Evolutionary conservation across 1,140 invertebrate species (phyloP).

Genomic region (Hypsibius dujardini): DNA sequence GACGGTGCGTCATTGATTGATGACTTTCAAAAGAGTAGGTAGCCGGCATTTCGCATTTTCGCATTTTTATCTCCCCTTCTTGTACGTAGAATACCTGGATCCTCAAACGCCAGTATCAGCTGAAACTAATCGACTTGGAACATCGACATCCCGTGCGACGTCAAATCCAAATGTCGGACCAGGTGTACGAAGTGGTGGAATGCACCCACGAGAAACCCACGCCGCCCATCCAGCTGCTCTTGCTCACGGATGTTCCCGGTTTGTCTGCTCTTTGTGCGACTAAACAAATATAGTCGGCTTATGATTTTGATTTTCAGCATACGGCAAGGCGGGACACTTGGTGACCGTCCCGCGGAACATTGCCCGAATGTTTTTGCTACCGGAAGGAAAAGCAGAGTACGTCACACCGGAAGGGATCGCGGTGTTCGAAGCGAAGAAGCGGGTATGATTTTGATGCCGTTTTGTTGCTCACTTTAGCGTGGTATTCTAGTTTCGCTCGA

Average conservation of each 20-base stretch:
- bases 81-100: background rate
- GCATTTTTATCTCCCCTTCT: too few species aligned
- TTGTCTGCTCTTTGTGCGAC: background rate
- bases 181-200: background rate
- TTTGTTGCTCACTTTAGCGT: too few species aligned
- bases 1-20: too few species aligned
- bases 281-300: background rate
- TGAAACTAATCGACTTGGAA: background rate
- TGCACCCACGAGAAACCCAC: background rate
- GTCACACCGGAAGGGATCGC: slow-evolving; percentile 55
- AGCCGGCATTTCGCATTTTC: too few species aligned
- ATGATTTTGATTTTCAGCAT: slow-evolving; percentile 30
- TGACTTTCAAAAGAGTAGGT: too few species aligned
- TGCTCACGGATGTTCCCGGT: background rate
- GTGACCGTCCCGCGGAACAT: slow-evolving; percentile 41
- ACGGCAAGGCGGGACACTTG: slow-evolving; percentile 53
- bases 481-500: too few species aligned
- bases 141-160: background rate
- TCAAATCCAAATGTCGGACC: background rate
- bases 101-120: background rate
- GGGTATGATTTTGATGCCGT: slow-evolving; percentile 21
- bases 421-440: slow-evolving; percentile 38
- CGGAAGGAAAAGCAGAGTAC: slow-evolving; percentile 61
- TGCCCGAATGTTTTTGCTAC: slow-evolving; percentile 50
- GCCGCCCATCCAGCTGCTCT: background rate